phyloP scores from a whole-genome alignment of 2,888 invertebrate genomes.

The Mimas tiliae region DNA sequence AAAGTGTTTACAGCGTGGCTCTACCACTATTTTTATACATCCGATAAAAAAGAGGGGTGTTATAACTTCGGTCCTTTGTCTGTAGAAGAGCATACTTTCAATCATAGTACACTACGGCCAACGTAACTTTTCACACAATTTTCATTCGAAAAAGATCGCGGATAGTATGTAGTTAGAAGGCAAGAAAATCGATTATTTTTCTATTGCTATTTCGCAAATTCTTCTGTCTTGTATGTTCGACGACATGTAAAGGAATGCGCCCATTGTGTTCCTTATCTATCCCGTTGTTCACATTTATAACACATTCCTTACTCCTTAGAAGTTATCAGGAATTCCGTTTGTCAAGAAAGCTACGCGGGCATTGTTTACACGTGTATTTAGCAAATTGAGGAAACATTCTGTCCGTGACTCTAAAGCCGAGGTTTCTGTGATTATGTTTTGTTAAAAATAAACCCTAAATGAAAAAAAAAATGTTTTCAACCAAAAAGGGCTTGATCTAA shows the following conservation, averaged over 20 bases:
- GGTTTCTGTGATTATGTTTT: too few relatives aligned
- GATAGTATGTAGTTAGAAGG: not conserved
- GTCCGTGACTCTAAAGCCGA: not conserved
- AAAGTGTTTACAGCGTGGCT: too few relatives aligned
- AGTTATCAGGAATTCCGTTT: constrained; percentile 16
- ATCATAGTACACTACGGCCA: too few relatives aligned
- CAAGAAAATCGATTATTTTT: not conserved
- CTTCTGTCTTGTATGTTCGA: not conserved
- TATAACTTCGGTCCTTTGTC: too few relatives aligned
- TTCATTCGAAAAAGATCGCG: not conserved
- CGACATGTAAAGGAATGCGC: not conserved
- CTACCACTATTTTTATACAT: too few relatives aligned
- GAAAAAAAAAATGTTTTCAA: too few relatives aligned
- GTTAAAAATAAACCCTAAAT: too few relatives aligned
- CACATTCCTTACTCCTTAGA: constrained; percentile 3
- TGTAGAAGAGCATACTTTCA: too few relatives aligned
- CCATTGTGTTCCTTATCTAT: not conserved
- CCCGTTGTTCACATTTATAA: constrained; percentile 7
- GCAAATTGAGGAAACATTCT: not conserved
- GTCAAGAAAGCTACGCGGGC: not conserved
- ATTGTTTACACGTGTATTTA: not conserved
- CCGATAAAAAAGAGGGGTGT: too few relatives aligned
- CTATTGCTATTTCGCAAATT: constrained; percentile 23
- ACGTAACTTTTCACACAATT: too few relatives aligned
- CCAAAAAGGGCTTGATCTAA: too few relatives aligned